Percentiles rank a stretch among this genome's conserved stretches.
Evolutionary conservation across 1,140 invertebrate species (phyloP).

Genomic region (Drosophila melanica): DNA sequence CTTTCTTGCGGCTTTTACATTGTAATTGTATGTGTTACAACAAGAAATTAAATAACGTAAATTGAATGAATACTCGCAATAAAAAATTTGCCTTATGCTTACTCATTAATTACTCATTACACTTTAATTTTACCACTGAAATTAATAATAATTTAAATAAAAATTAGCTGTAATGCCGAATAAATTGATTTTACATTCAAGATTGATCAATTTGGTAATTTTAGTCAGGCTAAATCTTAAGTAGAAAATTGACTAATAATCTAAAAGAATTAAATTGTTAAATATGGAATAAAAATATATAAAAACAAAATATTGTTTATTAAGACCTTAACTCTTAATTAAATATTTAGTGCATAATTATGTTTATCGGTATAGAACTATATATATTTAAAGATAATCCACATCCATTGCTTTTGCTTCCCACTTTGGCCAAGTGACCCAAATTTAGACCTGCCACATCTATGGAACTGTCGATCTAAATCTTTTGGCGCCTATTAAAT

Average conservation of each 20-base stretch:
- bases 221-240: no score
- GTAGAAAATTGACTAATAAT: no score
- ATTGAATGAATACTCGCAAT: not conserved
- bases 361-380: no score
- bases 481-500: slow-evolving; percentile 71
- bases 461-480: slow-evolving; percentile 46
- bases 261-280: no score
- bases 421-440: slow-evolving; percentile 39
- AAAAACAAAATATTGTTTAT: no score
- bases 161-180: not conserved
- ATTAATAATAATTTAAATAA: not conserved
- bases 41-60: slow-evolving; percentile 13
- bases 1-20: slow-evolving; percentile 24
- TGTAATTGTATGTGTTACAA: slow-evolving; percentile 36
- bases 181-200: not conserved
- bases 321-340: no score
- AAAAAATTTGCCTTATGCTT: slow-evolving; percentile 4
- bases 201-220: not conserved
- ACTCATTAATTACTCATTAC: not conserved
- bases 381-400: not conserved
- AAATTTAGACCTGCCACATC: slow-evolving; percentile 46
- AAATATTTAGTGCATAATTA: no score
- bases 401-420: not conserved
- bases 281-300: no score
- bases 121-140: not conserved